These are phyloP conservation scores for Bilobella aurantiaca DNA, from an alignment of 1,140 invertebrate species.

Conservation along the genomic window DNA sequence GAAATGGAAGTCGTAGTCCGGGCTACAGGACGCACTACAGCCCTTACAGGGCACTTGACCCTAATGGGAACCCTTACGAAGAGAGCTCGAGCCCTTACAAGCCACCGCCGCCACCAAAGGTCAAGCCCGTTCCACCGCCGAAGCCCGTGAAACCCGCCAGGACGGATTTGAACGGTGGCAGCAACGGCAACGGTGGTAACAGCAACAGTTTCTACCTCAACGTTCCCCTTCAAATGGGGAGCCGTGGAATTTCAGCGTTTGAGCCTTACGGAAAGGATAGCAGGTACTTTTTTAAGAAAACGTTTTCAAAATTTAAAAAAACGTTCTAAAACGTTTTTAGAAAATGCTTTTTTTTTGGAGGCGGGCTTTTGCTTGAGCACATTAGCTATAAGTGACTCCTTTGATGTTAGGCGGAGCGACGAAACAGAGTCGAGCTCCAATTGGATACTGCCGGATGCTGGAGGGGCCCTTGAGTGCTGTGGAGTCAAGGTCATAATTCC, in stretches of 20 bases:
- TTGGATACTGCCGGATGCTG: neutral
- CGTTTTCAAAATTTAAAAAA: too few species aligned
- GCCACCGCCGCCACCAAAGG: slow-evolving; percentile 37
- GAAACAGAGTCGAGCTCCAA: neutral
- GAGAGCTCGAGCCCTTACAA: neutral
- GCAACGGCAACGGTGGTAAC: slow-evolving; percentile 43
- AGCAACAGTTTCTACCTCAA: slow-evolving; percentile 6
- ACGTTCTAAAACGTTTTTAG: too few species aligned
- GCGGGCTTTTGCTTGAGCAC: neutral
- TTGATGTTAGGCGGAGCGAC: neutral
- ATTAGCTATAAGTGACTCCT: neutral
- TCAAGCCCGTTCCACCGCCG: slow-evolving; percentile 75
- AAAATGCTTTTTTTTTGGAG: too few species aligned
- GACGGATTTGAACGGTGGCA: slow-evolving; percentile 39
- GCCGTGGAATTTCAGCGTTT: slow-evolving; percentile 9
- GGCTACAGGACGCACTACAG: neutral
- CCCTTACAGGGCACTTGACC: slow-evolving; percentile 1
- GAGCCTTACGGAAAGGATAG: slow-evolving; percentile 31
- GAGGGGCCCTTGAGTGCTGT: neutral
- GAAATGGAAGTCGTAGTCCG: too few species aligned
- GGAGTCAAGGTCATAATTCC: slow-evolving; percentile 82
- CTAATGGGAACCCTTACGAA: neutral
- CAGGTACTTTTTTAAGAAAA: slow-evolving; percentile 7
- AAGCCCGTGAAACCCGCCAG: slow-evolving; percentile 76
- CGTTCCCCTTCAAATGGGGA: slow-evolving; percentile 3